Evolutionary conservation across 2,113 vertebrate species (phyloP).

Genomic region (Microtus montanus): DNA sequence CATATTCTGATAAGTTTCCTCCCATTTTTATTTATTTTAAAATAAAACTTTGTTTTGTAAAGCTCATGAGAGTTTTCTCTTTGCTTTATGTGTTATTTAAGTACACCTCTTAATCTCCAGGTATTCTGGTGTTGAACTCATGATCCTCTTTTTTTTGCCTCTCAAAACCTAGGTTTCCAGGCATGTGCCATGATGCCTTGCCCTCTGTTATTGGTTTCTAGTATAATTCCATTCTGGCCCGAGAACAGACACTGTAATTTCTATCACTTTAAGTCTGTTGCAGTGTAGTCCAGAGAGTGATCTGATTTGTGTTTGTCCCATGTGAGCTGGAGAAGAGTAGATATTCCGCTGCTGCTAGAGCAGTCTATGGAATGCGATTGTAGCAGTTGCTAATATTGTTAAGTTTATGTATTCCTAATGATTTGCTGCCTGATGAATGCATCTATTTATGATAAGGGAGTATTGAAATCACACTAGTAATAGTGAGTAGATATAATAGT

Average conservation of each 20-base stretch:
- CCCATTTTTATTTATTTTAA: not conserved
- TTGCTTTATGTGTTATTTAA: not conserved
- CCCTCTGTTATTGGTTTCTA: not conserved
- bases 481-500: not conserved
- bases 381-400: not conserved
- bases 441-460: not conserved
- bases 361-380: not conserved
- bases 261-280: conserved; percentile 7
- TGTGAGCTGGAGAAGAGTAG: not conserved
- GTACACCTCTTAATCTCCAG: not conserved
- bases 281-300: not conserved
- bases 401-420: not conserved
- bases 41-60: conserved; percentile 5
- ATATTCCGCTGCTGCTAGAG: not conserved
- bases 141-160: not conserved
- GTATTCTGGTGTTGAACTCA: not conserved
- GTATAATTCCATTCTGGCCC: not conserved
- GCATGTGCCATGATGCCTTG: not conserved
- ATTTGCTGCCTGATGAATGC: conserved; percentile 16
- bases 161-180: not conserved
- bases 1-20: not conserved
- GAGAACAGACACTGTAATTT: not conserved
- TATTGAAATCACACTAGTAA: not conserved
- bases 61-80: not conserved
- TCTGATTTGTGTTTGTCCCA: conserved; percentile 16